phyloP scores from a whole-genome alignment of 2,113 vertebrate species.

The Dicerorhinus sumatrensis region DNA sequence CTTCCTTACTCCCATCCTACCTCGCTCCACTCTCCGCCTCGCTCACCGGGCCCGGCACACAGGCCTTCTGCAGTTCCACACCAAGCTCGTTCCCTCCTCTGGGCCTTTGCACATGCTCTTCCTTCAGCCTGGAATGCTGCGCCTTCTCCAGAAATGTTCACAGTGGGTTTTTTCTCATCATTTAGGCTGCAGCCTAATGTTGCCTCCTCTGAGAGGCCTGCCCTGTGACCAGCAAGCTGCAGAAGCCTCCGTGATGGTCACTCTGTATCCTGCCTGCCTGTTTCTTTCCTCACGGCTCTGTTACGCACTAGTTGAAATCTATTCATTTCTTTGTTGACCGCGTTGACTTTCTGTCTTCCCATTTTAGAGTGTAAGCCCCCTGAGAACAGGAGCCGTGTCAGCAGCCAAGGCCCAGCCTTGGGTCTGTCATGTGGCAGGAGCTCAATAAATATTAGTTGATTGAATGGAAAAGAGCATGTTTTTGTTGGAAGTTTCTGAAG shows the following conservation, averaged over 20 bases:
- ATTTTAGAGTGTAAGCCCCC: neutral
- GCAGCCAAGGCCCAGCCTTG: neutral
- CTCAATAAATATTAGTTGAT: slow-evolving; percentile 41
- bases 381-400: neutral
- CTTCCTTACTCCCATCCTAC: accelerated
- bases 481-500: slow-evolving; percentile 22
- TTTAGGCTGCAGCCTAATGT: no score
- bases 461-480: slow-evolving; percentile 7
- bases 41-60: accelerated
- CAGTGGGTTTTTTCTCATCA: neutral
- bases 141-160: accelerated
- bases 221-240: neutral
- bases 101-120: neutral
- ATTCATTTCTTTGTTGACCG: neutral
- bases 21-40: accelerated
- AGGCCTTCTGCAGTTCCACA: neutral
- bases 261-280: accelerated
- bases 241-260: accelerated
- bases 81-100: accelerated
- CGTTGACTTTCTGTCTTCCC: neutral
- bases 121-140: neutral
- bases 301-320: neutral
- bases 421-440: neutral
- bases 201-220: no score
- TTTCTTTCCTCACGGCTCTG: neutral